Conservation (phyloP, 2,113 vertebrate species). For the Lamprologus lemairii region DNA sequence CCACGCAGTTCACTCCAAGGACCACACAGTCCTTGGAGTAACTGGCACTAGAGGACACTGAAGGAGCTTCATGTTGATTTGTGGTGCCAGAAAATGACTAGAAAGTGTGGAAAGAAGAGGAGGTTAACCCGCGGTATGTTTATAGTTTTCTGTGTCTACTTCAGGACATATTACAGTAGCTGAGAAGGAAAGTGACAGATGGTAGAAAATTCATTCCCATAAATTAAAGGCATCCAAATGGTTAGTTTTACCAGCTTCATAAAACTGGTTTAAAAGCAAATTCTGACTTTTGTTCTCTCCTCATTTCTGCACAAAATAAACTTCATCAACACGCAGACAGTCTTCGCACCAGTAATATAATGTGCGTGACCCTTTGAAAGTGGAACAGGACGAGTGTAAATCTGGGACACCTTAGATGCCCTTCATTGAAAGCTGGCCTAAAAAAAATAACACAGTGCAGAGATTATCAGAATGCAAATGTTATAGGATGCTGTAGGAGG, state of each 20-base stretch:
- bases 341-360: not conserved
- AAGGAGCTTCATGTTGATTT: not conserved
- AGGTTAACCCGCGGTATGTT: not conserved
- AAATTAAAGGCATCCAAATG: not conserved
- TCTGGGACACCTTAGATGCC: slow-evolving; percentile 33
- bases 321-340: not conserved
- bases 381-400: slow-evolving; percentile 2
- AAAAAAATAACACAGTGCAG: not conserved
- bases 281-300: not conserved
- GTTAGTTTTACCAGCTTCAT: not conserved
- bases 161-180: not conserved
- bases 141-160: not conserved
- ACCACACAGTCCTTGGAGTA: not conserved
- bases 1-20: not conserved
- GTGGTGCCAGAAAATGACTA: not conserved
- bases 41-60: not conserved
- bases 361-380: not conserved
- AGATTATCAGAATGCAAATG: not conserved
- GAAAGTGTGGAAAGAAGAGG: not conserved
- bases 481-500: not conserved
- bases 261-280: not conserved
- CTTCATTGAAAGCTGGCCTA: not conserved
- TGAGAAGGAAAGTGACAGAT: not conserved
- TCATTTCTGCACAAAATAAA: not conserved
- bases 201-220: not conserved